A percentile compares a stretch with the other conserved stretches of the same genome.
phyloP scores from a whole-genome alignment of 2,113 vertebrate genomes.

The Cephalopterus ornatus region DNA sequence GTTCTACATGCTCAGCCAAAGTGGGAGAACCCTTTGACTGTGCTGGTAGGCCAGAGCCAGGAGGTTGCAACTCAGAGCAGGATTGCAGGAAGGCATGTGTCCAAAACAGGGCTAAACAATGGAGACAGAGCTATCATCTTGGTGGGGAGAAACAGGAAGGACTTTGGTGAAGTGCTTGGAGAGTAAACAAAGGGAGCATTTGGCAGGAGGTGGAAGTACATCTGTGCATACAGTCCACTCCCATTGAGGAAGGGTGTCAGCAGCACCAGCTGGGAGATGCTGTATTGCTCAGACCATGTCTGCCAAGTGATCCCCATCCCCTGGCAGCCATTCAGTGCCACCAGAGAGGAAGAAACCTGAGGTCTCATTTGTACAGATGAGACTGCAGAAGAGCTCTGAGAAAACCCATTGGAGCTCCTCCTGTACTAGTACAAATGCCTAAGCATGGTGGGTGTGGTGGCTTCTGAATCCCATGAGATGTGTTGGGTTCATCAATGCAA shows the following conservation, averaged over 20 bases:
- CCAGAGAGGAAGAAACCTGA: background rate
- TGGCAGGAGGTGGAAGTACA: conserved; percentile 41
- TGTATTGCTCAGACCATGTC: background rate
- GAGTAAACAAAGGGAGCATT: conserved; percentile 49
- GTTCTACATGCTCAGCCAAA: background rate
- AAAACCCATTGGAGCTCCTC: background rate
- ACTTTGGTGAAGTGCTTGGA: conserved; percentile 62
- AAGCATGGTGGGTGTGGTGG: background rate
- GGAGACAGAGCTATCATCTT: background rate
- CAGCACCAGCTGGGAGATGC: conserved; percentile 26
- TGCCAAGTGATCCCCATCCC: background rate
- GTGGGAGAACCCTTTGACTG: background rate
- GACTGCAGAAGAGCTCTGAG: background rate
- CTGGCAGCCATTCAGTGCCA: background rate
- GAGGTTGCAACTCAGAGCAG: background rate
- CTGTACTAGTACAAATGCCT: background rate
- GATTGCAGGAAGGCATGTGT: background rate
- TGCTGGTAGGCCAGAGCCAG: background rate
- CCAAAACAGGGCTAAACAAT: background rate
- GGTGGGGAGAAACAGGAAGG: conserved; percentile 68
- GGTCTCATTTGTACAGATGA: background rate
- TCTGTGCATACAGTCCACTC: background rate
- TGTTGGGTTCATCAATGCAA: background rate
- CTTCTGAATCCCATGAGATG: background rate
- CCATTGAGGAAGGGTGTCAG: background rate